Percentiles rank a stretch among this genome's conserved stretches.
Evolutionary conservation across 2,797 vertebrate species (phyloP).

Genomic region (Pipistrellus nathusii): DNA sequence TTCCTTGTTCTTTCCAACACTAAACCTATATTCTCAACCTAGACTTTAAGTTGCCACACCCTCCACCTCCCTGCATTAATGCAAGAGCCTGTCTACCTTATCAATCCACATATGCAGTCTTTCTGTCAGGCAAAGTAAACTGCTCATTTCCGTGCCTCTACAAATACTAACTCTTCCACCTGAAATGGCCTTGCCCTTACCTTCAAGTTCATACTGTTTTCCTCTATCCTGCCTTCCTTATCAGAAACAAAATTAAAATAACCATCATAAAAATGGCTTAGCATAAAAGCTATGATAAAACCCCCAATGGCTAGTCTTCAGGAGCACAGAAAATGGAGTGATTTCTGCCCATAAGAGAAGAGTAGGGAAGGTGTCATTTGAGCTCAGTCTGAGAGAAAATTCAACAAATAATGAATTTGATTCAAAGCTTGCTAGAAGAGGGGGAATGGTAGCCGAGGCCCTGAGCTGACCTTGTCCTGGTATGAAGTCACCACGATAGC

Average conservation of each 20-base stretch:
- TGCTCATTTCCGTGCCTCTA: background rate
- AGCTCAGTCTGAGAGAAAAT: background rate
- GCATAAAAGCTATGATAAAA: background rate
- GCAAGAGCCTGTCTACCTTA: background rate
- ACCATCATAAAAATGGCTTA: background rate
- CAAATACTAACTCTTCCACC: background rate
- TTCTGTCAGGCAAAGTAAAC: background rate
- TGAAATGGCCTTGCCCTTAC: background rate
- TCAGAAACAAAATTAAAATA: conserved; percentile 30
- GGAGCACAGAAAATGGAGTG: background rate
- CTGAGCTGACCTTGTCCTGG: too few species aligned
- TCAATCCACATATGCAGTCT: too few species aligned
- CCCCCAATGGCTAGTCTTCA: background rate
- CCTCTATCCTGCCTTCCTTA: background rate
- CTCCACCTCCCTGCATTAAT: background rate
- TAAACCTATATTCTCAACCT: background rate
- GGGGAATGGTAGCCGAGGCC: background rate
- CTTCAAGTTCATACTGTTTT: background rate
- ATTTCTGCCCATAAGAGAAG: background rate
- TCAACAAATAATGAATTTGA: background rate
- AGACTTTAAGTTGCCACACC: background rate
- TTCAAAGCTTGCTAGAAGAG: background rate
- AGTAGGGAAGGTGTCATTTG: background rate
- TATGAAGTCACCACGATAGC: background rate
- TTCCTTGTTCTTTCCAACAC: background rate